Base-by-base conservation (phyloP, 1,140 invertebrate genomes). In the Atta colombica region DNA sequence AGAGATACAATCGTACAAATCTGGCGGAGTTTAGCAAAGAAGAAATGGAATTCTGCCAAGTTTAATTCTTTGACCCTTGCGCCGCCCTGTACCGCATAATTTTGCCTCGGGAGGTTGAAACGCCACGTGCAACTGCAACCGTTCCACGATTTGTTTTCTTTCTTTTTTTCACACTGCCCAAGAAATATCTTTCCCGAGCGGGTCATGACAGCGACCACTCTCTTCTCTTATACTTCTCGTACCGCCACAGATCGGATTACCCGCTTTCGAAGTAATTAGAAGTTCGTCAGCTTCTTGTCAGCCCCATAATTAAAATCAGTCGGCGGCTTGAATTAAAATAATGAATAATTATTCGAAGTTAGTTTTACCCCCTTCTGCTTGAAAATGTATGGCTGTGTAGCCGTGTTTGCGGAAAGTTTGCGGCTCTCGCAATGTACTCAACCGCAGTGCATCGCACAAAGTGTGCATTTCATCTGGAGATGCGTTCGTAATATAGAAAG, bases 11-110 rank as follows among this genome's bases (percentile, higher is more conserved):
- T 63, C 69, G 80, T 82, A 75, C 18, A 51, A 39, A 66, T 61
- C 68, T 45, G 18, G 45, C 51, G 49, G 88, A 89, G 75, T 88
- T 89, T 63, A 80, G 84, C 65, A 58, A 39, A 51, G 31, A 81
- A 86, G 77, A 87, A 89, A 89, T 89, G 87, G 77, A 89, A 89
- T 87, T 89, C 68, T 85, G 49, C 88, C 80, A 77, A 65, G 68
- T 89, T 89, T 89, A 89, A 89, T 89, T 55, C 87, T 68, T 84
- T 60, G 35, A 66, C 49, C 63, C 66, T 85, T 49, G 61, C 61
- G 53, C 72, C 84, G 87, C 78, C 75, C 49, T 87, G 82, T 68
- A 81, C 58, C 87, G 71, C 84, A 89, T 89, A 89, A 89, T 89
- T 82, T 85, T 77, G 77, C 28, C 63, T 71, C 16, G 72, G 71